phyloP scores from a whole-genome alignment of 2,113 vertebrate species.

The Mustela nigripes region DNA sequence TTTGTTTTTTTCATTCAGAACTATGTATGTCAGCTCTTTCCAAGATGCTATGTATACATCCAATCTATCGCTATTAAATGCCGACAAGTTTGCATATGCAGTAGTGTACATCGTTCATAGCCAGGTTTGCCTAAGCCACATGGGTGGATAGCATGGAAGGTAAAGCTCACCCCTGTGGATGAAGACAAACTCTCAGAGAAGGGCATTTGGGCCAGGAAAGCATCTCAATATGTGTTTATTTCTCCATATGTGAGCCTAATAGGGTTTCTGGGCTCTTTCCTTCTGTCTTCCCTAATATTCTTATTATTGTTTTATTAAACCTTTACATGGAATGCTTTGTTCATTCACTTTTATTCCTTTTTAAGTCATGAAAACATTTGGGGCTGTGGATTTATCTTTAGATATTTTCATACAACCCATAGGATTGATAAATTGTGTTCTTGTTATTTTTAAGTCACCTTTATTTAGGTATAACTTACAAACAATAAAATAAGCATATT shows the following conservation, averaged over 20 bases:
- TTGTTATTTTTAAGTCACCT: neutral
- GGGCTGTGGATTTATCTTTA: neutral
- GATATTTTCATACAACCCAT: neutral
- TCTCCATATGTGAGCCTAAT: neutral
- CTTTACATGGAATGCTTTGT: neutral
- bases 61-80: neutral
- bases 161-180: neutral
- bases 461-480: neutral
- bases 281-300: neutral
- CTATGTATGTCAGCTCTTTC: neutral
- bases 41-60: neutral
- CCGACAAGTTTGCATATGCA: neutral
- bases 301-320: neutral
- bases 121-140: neutral
- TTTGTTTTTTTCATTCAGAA: neutral
- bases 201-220: neutral
- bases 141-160: neutral
- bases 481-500: neutral
- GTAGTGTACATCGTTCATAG: neutral
- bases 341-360: conserved; percentile 15
- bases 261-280: neutral
- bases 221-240: neutral
- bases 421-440: neutral
- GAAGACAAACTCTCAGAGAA: neutral
- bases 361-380: neutral